These are phyloP conservation scores for Hemicentrotus pulcherrimus DNA, from an alignment of 35 echinoderm and acorn worm species.

Conservation along the genomic window DNA sequence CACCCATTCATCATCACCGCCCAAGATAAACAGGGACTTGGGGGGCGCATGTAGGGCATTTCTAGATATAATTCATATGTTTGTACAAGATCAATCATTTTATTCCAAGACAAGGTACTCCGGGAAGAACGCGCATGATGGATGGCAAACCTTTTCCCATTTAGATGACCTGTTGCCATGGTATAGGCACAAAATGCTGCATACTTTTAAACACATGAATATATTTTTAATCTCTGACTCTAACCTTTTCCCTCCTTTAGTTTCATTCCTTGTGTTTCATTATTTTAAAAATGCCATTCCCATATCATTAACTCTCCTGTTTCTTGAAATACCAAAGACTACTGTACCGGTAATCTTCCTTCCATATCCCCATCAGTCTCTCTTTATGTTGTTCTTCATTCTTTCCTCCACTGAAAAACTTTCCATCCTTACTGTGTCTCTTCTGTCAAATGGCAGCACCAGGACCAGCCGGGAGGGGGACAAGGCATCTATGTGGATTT, in stretches of 20 bases:
- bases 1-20: background rate
- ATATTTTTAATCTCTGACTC: background rate
- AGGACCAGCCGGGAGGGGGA: too few species aligned
- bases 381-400: too few species aligned
- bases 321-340: background rate
- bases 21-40: background rate
- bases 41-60: background rate
- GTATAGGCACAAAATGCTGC: background rate
- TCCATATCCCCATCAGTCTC: background rate
- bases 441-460: too few species aligned
- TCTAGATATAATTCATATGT: background rate
- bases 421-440: too few species aligned
- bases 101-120: background rate
- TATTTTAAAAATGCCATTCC: background rate
- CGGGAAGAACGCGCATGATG: background rate
- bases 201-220: background rate
- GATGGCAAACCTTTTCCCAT: background rate
- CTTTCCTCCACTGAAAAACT: too few species aligned
- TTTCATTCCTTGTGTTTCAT: background rate
- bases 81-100: constrained; percentile 5
- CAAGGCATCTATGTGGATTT: too few species aligned
- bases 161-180: background rate
- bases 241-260: background rate
- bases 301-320: background rate
- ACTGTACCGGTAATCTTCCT: background rate